A percentile compares a stretch with the other conserved stretches of the same genome.
These are phyloP conservation scores for Tragelaphus strepsiceros DNA, from an alignment of 2,113 vertebrate species.

Conservation along the genomic window DNA sequence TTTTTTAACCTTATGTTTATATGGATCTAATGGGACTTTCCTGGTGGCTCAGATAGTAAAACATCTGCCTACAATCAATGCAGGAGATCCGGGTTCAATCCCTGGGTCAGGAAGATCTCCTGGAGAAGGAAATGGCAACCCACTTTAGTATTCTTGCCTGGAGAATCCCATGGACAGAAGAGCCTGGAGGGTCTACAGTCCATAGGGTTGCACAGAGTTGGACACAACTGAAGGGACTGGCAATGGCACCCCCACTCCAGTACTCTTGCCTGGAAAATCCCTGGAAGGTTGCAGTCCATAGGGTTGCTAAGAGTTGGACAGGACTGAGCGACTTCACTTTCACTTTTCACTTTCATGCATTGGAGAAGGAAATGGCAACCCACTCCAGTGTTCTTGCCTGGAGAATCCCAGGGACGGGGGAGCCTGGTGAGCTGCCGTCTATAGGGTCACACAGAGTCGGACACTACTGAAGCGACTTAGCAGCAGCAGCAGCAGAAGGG, in stretches of 20 bases:
- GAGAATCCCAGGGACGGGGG: neutral
- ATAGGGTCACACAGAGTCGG: neutral
- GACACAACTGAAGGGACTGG: too few species aligned
- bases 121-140: neutral
- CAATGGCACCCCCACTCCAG: too few species aligned
- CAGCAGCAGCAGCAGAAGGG: neutral
- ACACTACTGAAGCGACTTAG: neutral
- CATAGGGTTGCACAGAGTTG: neutral
- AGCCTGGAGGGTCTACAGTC: neutral
- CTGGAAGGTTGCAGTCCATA: too few species aligned
- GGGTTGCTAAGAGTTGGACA: too few species aligned
- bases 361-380: too few species aligned
- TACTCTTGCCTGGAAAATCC: too few species aligned
- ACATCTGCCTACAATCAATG: too few species aligned
- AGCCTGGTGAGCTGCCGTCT: neutral
- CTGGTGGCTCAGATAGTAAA: too few species aligned
- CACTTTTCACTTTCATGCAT: too few species aligned
- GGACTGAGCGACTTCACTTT: too few species aligned
- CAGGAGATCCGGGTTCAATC: neutral
- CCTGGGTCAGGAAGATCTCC: neutral
- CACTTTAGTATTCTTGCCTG: neutral
- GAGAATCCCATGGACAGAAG: neutral
- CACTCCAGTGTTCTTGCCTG: neutral
- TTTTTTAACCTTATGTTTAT: neutral
- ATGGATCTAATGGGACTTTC: neutral